Evolutionary conservation across 1,140 invertebrate genomes (phyloP).

Genomic region (Drosophila busckii): DNA sequence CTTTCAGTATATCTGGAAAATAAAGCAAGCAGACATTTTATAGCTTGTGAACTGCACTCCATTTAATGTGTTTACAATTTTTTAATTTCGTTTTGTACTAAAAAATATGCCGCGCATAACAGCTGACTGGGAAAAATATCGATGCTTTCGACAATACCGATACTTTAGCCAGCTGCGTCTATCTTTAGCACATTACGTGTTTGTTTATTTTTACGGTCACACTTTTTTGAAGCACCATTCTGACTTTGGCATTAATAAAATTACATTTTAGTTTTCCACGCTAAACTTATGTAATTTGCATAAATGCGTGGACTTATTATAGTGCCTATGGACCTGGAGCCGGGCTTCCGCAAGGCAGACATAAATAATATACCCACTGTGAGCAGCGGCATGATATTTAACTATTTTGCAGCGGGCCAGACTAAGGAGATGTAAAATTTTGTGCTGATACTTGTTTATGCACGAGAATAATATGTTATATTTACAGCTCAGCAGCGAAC

Average conservation of each 20-base stretch:
- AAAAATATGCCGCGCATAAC: no score
- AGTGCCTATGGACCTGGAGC: constrained; percentile 67
- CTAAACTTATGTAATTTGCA: neutral
- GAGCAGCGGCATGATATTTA: constrained; percentile 55
- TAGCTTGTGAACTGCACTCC: no score
- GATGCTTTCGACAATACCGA: no score
- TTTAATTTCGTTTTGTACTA: no score
- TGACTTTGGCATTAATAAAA: no score
- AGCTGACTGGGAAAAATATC: no score
- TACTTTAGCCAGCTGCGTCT: no score
- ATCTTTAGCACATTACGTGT: neutral
- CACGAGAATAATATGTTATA: neutral
- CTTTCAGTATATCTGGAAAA: constrained; percentile 64
- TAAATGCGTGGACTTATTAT: constrained; percentile 58
- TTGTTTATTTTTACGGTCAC: neutral
- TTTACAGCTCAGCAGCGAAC: constrained; percentile 31
- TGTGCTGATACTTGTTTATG: neutral
- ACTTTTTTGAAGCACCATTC: no score
- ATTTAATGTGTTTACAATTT: no score
- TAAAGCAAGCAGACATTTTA: neutral
- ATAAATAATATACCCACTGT: constrained; percentile 55
- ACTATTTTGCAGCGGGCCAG: constrained; percentile 42
- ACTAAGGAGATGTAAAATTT: constrained; percentile 37
- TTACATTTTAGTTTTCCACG: neutral
- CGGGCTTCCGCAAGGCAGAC: constrained; percentile 63